Evolutionary conservation across 2,888 invertebrate genomes (phyloP), one percentile per base, ranked within the genome.

Genomic region (Drosophila limbata): DNA sequence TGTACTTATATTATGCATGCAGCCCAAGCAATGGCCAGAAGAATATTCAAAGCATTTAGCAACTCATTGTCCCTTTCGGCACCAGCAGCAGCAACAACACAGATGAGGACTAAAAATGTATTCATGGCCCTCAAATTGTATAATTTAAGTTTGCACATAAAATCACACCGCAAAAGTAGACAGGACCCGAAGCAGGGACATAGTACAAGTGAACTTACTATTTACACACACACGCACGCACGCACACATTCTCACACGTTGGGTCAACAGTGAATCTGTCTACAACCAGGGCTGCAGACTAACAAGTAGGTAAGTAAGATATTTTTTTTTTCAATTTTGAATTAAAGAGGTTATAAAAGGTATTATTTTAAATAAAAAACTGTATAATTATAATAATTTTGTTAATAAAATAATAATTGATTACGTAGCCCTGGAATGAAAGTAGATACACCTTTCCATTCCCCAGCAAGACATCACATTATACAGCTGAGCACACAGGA

Each of bases 61-160:
- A 85, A 89, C 85, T 85, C 85, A 88, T 89, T 84, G 84, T 84
- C 79, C 89, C 81, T 84, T 84, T 86, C 79, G 63, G 60, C 75
- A 56, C 37, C 35, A 65, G 15, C 35, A 48, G 19, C 63, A 56
- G 39, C 67, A 63, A 42, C 69, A 74, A 35, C 52, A 64, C 21
- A 40, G 50, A 68, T 48, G 72, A 55, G 48, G 60, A 52, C 71
- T 53, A 66, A 76, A 83, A 83, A 88, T 87, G 70, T 89, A 84
- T 84, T 84, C 88, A 89, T 84, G 88, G 69, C 70, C 47, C 82
- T 72, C 75, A 75, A 84, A 83, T 85, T 89, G 89, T 88, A 89
- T 89, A 89, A 89, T 85, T 85, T 85, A 89, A 89, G 88, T 85
- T 85, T 89, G 71, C 80, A 87, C 89, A 85, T 85, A 89, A 89